Conservation (phyloP, 2,797 vertebrate species). For the Microchirus variegatus region DNA sequence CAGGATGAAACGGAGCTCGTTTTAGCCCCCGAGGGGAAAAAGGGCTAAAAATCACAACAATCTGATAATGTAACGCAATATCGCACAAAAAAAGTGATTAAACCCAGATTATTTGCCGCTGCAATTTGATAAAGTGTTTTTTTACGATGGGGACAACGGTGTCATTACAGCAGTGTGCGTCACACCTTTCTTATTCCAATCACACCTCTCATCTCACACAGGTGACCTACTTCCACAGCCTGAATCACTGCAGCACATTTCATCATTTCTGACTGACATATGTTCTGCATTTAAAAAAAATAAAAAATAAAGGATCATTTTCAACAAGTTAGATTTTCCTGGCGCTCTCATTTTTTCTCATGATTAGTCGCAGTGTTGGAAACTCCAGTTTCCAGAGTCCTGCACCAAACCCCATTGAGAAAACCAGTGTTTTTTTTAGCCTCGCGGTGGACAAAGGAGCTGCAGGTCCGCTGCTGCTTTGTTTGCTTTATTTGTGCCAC, state of each 20-base stretch:
- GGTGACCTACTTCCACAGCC: constrained; percentile 43
- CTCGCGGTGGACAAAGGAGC: no score
- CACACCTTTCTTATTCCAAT: constrained; percentile 3
- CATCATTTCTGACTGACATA: background rate
- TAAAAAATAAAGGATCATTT: background rate
- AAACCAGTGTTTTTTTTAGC: no score
- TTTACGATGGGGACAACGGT: constrained; percentile 19
- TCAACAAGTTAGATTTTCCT: no score
- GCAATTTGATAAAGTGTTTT: constrained; percentile 61
- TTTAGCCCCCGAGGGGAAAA: background rate
- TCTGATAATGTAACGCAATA: constrained; percentile 48
- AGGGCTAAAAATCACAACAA: constrained; percentile 18
- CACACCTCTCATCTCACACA: constrained; percentile 18
- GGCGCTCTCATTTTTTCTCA: no score
- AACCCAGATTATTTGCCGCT: constrained; percentile 53
- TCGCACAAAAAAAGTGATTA: constrained; percentile 47
- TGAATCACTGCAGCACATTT: constrained; percentile 8
- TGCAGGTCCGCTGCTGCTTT: no score
- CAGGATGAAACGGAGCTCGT: constrained; percentile 26
- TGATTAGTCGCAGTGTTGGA: no score
- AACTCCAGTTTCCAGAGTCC: no score
- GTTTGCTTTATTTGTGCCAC: no score
- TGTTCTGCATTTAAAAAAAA: background rate
- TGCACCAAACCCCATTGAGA: no score
- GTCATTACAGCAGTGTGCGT: constrained; percentile 8